phyloP scores from a whole-genome alignment of 2,797 vertebrate species.

The Saxicola maurus region DNA sequence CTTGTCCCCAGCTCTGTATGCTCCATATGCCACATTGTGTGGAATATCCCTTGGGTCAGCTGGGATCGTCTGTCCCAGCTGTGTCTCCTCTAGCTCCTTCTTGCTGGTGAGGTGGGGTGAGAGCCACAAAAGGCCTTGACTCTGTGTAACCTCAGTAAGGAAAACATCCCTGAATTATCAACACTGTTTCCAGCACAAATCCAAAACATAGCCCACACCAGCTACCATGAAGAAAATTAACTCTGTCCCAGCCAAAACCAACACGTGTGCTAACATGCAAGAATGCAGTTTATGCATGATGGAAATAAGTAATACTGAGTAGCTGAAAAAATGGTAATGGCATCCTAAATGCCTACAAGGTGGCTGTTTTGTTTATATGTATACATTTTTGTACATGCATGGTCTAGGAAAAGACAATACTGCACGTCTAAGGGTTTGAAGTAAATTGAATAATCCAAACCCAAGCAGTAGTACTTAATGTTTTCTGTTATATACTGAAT shows the following conservation, averaged over 20 bases:
- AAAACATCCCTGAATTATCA: neutral
- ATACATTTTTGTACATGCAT: neutral
- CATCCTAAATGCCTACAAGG: neutral
- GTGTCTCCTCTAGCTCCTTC: neutral
- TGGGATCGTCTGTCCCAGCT: neutral
- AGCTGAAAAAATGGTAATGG: neutral
- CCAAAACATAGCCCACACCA: neutral
- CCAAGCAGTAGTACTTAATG: neutral
- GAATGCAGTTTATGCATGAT: neutral
- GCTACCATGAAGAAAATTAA: neutral
- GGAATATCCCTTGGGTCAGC: neutral
- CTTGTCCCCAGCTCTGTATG: neutral
- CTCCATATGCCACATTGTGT: neutral
- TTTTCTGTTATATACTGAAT: neutral
- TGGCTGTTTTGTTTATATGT: neutral
- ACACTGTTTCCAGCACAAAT: neutral
- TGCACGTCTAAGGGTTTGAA: neutral
- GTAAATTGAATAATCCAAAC: neutral
- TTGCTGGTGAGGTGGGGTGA: accelerated
- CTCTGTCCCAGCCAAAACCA: neutral
- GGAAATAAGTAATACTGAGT: neutral
- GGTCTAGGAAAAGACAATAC: neutral
- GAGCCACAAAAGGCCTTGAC: neutral
- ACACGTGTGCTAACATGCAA: neutral
- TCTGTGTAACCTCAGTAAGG: neutral